These are phyloP conservation scores for Eilema sororculum DNA, from an alignment of 2,888 invertebrate genomes.

Conservation along the genomic window DNA sequence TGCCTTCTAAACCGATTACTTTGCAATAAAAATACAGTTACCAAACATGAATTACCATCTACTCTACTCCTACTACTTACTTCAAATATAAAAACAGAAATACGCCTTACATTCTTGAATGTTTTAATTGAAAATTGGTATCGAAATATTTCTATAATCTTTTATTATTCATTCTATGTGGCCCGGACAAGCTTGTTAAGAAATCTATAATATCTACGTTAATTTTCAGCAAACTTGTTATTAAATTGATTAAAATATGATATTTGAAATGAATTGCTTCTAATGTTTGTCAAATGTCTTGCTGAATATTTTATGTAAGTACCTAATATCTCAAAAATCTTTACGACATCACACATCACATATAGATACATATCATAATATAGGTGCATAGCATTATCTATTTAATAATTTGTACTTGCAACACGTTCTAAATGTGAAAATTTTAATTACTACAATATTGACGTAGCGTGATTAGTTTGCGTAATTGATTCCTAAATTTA, in stretches of 20 bases:
- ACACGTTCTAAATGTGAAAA: slow-evolving; percentile 36
- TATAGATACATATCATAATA: no score
- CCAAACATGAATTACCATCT: slow-evolving; percentile 65
- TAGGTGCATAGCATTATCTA: neutral
- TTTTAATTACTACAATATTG: slow-evolving; percentile 45
- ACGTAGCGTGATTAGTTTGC: slow-evolving; percentile 48
- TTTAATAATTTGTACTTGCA: slow-evolving; percentile 23
- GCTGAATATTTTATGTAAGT: no score
- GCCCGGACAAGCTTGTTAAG: neutral
- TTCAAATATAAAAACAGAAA: no score
- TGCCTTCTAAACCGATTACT: slow-evolving; percentile 72
- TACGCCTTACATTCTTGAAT: no score
- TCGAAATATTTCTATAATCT: neutral
- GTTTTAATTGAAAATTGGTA: slow-evolving; percentile 26
- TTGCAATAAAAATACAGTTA: slow-evolving; percentile 69
- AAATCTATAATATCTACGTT: neutral
- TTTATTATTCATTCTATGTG: no score
- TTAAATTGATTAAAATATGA: no score
- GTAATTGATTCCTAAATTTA: slow-evolving; percentile 37
- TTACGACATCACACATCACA: neutral
- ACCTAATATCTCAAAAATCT: neutral
- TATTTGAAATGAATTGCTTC: no score
- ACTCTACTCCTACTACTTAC: no score
- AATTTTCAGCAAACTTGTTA: no score
- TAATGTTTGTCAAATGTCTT: neutral